Conservation (phyloP, 2,888 invertebrate genomes). For the Gisinianus flammeolus region DNA sequence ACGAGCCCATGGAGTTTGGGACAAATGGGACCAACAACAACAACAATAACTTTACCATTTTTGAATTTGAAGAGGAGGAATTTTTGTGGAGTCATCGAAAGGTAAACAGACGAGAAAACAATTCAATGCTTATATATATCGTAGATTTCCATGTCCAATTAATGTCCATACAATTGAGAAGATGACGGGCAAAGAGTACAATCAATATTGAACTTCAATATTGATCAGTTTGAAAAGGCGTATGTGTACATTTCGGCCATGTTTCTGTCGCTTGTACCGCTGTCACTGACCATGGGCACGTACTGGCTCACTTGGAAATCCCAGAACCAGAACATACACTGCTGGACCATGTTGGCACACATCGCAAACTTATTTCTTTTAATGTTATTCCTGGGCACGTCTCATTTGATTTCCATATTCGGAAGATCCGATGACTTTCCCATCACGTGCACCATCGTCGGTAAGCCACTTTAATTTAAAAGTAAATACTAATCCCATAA, state of each 20-base stretch:
- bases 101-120: too few species aligned
- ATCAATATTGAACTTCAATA: background rate
- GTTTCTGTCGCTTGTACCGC: slow-evolving; percentile 22
- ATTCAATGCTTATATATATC: too few species aligned
- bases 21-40: too few species aligned
- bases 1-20: too few species aligned
- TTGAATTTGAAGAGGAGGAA: background rate
- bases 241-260: background rate
- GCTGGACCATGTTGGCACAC: slow-evolving; percentile 48
- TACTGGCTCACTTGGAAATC: slow-evolving; percentile 48
- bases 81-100: too few species aligned
- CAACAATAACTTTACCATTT: background rate
- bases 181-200: background rate
- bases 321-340: slow-evolving; percentile 38
- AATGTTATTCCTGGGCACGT: slow-evolving; percentile 4
- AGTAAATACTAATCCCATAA: background rate
- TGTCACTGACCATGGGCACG: slow-evolving; percentile 42
- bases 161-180: background rate
- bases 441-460: background rate
- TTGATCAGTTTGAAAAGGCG: background rate
- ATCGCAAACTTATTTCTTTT: slow-evolving; percentile 37
- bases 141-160: too few species aligned
- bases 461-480: background rate
- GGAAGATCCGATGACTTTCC: background rate
- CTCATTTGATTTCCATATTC: background rate